Evolutionary conservation across 2,888 invertebrate genomes (phyloP).

Genomic region (Rhamnusium bicolor): DNA sequence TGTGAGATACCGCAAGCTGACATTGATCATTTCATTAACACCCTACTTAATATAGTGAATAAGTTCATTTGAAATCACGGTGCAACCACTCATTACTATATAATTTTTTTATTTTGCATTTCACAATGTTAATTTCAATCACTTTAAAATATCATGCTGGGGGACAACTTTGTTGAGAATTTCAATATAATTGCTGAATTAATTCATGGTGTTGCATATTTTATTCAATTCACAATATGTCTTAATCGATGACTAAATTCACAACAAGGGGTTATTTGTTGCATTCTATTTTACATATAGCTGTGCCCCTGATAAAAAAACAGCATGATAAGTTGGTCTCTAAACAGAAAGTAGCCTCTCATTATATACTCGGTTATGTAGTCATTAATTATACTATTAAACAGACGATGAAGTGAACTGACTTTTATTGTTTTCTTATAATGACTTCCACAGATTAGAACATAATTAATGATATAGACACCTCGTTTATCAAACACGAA

Average conservation of each 20-base stretch:
- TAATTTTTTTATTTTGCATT: too few relatives aligned
- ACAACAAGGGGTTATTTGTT: neutral
- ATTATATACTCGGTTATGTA: neutral
- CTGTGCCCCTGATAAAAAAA: neutral
- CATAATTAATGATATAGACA: slow-evolving; percentile 4
- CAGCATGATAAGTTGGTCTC: neutral
- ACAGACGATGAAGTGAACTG: slow-evolving; percentile 18
- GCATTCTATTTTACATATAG: neutral
- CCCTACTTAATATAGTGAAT: too few relatives aligned
- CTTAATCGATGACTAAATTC: neutral
- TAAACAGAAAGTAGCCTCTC: slow-evolving; percentile 17
- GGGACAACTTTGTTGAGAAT: too few relatives aligned
- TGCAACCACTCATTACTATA: too few relatives aligned
- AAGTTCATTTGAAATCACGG: too few relatives aligned
- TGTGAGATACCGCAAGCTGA: too few relatives aligned
- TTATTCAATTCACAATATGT: too few relatives aligned
- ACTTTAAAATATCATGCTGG: too few relatives aligned
- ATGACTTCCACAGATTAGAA: neutral
- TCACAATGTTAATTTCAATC: too few relatives aligned
- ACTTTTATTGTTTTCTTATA: slow-evolving; percentile 30
- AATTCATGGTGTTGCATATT: too few relatives aligned
- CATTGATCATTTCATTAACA: too few relatives aligned
- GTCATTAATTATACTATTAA: slow-evolving; percentile 31
- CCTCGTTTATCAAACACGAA: neutral
- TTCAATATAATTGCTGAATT: too few relatives aligned